These are phyloP conservation scores for Limnephilus lunatus DNA, from an alignment of 2,888 invertebrate species.

Conservation along the genomic window DNA sequence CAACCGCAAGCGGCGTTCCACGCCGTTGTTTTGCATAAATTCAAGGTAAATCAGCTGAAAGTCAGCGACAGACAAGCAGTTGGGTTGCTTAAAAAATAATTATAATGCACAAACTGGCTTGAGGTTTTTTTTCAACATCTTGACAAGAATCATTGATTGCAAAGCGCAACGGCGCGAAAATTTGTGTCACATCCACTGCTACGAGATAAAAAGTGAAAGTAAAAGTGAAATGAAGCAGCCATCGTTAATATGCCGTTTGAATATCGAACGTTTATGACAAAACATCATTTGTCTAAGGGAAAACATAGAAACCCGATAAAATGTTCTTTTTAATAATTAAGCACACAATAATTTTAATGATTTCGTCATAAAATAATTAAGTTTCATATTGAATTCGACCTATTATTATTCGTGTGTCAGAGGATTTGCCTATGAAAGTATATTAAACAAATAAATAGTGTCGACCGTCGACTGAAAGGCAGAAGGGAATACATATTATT, in stretches of 20 bases:
- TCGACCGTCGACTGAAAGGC: too few species aligned
- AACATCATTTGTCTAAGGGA: not conserved
- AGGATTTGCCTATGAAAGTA: not conserved
- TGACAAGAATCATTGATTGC: not conserved
- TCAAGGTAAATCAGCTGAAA: not conserved
- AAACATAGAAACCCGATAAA: not conserved
- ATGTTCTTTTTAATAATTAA: not conserved
- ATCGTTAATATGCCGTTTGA: not conserved
- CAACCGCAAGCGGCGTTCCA: too few species aligned
- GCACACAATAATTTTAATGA: not conserved
- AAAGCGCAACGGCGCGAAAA: not conserved
- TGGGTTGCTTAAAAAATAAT: not conserved
- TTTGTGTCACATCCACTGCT: not conserved
- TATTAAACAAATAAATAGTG: not conserved
- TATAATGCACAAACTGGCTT: not conserved
- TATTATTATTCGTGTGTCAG: not conserved
- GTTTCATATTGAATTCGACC: not conserved
- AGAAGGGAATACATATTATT: not conserved
- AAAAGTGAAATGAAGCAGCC: constrained; percentile 32
- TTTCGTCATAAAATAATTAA: not conserved
- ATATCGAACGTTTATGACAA: not conserved
- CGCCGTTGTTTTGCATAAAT: not conserved
- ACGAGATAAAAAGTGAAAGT: constrained; percentile 33
- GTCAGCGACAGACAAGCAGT: not conserved
- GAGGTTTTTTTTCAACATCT: not conserved